Percentiles rank a stretch among this genome's conserved stretches.
These are phyloP conservation scores for Protaetia brevitarsis DNA, from an alignment of 1,140 invertebrate genomes.

Conservation along the genomic window DNA sequence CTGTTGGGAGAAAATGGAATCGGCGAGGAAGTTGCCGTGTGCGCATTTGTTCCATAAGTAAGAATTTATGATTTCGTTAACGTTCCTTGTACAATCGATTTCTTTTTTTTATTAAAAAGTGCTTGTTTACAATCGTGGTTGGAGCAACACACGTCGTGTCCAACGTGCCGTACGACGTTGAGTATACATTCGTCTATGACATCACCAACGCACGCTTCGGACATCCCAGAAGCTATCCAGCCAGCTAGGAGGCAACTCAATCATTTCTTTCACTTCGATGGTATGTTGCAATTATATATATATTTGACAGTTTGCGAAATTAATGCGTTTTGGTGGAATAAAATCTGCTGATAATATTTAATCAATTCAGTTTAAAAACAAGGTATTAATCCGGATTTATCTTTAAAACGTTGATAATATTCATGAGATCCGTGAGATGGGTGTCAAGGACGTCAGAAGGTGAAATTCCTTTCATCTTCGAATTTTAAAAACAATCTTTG, in stretches of 20 bases:
- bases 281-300: no score
- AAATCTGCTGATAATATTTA: no score
- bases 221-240: conserved; percentile 37
- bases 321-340: no score
- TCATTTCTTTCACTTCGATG: conserved; percentile 85
- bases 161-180: conserved; percentile 75
- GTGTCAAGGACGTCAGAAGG: no score
- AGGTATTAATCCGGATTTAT: no score
- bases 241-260: conserved; percentile 52
- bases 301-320: no score
- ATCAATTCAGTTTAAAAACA: no score
- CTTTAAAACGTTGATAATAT: no score
- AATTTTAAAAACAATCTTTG: no score
- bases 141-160: conserved; percentile 87
- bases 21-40: conserved; percentile 82
- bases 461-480: no score
- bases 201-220: conserved; percentile 38
- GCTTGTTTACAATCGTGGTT: conserved; percentile 84
- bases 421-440: no score
- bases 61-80: conserved; percentile 36
- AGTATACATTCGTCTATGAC: conserved; percentile 54
- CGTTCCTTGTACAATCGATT: conserved; percentile 26
- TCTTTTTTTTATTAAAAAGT: conserved; percentile 48
- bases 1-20: conserved; percentile 90
- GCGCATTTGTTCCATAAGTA: conserved; percentile 86